Percentiles rank a stretch among this genome's conserved stretches.
Evolutionary conservation across 2,888 invertebrate species (phyloP).

Genomic region (Reticulitermes lucifugus): DNA sequence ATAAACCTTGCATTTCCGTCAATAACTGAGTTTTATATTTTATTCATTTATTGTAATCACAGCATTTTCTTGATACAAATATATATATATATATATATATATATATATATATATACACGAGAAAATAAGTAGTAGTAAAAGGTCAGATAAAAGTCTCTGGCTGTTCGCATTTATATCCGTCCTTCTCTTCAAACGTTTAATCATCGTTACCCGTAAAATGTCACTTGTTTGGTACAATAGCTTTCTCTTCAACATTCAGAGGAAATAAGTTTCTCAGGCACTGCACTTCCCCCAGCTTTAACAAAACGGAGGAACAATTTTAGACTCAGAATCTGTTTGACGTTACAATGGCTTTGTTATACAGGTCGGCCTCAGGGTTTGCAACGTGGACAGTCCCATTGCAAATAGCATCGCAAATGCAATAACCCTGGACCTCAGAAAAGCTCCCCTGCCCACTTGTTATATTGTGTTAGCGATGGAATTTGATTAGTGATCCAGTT

Average conservation of each 20-base stretch:
- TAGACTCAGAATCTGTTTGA: not conserved
- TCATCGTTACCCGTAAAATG: too few relatives aligned
- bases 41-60: too few relatives aligned
- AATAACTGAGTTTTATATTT: too few relatives aligned
- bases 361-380: not conserved
- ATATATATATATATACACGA: too few relatives aligned
- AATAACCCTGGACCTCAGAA: not conserved
- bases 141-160: too few relatives aligned
- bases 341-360: not conserved
- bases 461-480: not conserved
- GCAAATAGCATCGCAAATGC: not conserved
- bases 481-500: not conserved
- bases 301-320: not conserved
- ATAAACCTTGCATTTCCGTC: too few relatives aligned
- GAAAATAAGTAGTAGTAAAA: too few relatives aligned
- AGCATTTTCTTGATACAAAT: too few relatives aligned
- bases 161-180: too few relatives aligned
- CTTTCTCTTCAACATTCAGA: not conserved
- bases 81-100: too few relatives aligned
- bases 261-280: not conserved
- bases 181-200: too few relatives aligned
- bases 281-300: not conserved
- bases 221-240: too few relatives aligned
- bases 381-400: not conserved
- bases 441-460: not conserved